These are phyloP conservation scores for Anguilla megastoma DNA, from an alignment of 2,797 vertebrate species.

Conservation along the genomic window DNA sequence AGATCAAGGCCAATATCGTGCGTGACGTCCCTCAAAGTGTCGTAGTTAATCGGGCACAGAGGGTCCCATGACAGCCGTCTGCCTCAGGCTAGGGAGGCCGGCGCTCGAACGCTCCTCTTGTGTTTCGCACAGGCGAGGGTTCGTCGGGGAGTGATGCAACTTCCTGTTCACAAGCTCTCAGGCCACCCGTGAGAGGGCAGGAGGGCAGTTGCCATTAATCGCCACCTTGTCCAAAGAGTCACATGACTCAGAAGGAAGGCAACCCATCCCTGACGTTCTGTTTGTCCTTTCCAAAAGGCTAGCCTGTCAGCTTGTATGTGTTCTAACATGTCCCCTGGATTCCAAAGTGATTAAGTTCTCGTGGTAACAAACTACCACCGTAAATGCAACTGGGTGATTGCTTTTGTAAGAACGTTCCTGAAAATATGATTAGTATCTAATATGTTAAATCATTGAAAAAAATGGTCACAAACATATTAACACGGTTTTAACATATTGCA, in stretches of 20 bases:
- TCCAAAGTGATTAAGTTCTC: background rate
- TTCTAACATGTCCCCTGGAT: background rate
- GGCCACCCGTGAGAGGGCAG: background rate
- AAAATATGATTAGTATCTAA: background rate
- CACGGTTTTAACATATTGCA: background rate
- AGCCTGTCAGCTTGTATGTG: background rate
- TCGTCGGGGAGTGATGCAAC: background rate
- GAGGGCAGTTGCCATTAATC: background rate
- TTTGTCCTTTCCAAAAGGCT: background rate
- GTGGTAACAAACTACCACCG: background rate
- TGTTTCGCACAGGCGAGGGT: background rate
- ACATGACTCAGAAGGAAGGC: background rate
- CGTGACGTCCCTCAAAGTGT: background rate
- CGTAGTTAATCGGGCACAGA: background rate
- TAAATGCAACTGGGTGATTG: background rate
- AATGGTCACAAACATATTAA: background rate
- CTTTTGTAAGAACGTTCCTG: background rate
- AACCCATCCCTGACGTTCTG: background rate
- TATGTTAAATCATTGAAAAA: background rate
- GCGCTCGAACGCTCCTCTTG: background rate
- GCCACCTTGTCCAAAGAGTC: background rate
- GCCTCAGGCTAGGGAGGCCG: background rate
- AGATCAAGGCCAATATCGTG: slow-evolving; percentile 20
- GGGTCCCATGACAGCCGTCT: background rate
- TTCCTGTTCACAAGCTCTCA: background rate